phyloP scores from a whole-genome alignment of 2,797 vertebrate genomes.

The Accipiter superciliosus region DNA sequence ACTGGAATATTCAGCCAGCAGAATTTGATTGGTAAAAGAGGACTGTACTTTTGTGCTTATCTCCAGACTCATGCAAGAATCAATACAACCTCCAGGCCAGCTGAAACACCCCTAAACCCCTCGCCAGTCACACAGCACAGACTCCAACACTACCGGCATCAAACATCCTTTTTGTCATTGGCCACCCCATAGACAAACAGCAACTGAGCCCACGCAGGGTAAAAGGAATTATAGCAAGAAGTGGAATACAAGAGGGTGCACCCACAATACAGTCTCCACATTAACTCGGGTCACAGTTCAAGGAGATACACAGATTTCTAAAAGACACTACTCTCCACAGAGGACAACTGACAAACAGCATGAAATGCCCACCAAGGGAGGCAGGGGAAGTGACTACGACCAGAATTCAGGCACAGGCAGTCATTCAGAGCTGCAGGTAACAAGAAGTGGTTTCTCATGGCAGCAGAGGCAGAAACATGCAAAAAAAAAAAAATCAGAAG shows the following conservation, averaged over 20 bases:
- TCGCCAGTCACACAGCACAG: fast-evolving
- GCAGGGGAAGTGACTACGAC: fast-evolving
- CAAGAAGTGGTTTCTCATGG: fast-evolving
- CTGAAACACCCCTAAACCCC: not conserved
- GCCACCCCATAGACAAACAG: not conserved
- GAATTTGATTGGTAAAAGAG: not conserved
- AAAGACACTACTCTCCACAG: not conserved
- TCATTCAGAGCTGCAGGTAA: not conserved
- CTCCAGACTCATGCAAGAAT: not conserved
- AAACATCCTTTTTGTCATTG: not conserved
- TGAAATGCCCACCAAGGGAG: fast-evolving
- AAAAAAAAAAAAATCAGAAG: not conserved
- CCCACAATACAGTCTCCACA: not conserved
- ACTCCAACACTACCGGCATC: fast-evolving
- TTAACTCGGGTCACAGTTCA: not conserved
- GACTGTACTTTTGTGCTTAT: not conserved
- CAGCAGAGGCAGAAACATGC: not conserved
- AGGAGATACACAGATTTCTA: not conserved
- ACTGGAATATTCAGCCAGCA: not conserved
- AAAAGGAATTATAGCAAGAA: not conserved
- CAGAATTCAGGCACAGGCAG: fast-evolving
- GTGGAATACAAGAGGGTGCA: not conserved
- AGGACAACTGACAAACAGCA: not conserved
- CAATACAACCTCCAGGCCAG: not conserved
- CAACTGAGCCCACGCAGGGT: fast-evolving